These are phyloP conservation scores for Phasianus colchicus DNA, from an alignment of 2,113 vertebrate genomes.

Conservation along the genomic window DNA sequence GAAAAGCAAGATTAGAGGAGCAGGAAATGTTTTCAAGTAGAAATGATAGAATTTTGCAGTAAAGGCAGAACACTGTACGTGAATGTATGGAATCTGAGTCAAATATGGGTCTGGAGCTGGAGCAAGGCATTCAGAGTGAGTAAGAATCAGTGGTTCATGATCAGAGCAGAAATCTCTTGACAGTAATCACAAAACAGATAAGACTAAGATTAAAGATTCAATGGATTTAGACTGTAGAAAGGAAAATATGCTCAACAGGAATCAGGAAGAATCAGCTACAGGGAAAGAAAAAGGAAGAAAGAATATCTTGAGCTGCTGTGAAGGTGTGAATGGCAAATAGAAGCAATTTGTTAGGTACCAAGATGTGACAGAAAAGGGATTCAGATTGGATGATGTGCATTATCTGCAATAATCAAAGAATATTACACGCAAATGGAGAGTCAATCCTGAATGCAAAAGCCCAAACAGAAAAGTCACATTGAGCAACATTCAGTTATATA, in stretches of 20 bases:
- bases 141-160: neutral
- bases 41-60: neutral
- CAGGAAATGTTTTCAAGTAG: neutral
- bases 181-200: neutral
- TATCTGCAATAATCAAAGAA: neutral
- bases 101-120: neutral
- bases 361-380: neutral
- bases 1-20: neutral
- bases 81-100: neutral
- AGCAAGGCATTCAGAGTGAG: neutral
- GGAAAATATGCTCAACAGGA: neutral
- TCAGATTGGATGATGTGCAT: neutral
- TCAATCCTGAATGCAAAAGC: accelerated
- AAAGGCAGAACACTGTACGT: neutral
- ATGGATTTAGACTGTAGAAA: neutral
- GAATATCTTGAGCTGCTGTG: neutral
- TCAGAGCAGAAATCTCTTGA: neutral
- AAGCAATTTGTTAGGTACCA: neutral
- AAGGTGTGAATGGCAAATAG: neutral
- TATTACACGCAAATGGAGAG: neutral
- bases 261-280: neutral
- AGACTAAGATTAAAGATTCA: neutral
- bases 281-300: neutral
- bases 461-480: neutral
- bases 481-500: neutral